Conservation (phyloP, 1,140 invertebrate genomes). For the Agrilus planipennis region DNA sequence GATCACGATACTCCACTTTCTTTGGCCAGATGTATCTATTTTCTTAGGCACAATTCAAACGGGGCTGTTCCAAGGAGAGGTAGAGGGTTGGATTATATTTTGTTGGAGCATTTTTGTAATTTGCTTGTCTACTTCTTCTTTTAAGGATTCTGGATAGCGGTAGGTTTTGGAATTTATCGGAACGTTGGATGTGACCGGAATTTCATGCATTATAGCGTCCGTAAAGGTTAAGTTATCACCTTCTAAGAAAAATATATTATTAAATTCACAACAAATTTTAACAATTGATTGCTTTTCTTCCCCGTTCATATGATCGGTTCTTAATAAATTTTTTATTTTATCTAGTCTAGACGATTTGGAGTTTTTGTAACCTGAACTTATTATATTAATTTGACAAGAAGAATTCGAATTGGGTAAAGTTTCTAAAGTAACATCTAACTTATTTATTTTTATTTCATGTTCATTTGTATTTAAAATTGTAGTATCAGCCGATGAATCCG, state of each 20-base stretch:
- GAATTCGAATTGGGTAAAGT: no score
- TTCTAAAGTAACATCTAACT: no score
- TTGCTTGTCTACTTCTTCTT: conserved; percentile 21
- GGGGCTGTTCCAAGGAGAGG: conserved; percentile 16
- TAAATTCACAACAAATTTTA: conserved; percentile 13
- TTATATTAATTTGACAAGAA: no score
- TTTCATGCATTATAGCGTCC: conserved; percentile 10
- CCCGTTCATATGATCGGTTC: conserved; percentile 11
- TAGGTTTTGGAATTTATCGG: conserved; percentile 19
- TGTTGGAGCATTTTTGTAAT: conserved; percentile 11
- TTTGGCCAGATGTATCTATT: conserved; percentile 16
- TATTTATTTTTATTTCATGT: no score
- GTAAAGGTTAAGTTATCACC: conserved; percentile 11
- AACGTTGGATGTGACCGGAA: background rate
- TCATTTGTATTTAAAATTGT: no score
- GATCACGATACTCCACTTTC: conserved; percentile 28
- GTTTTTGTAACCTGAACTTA: no score
- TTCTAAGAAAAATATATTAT: conserved; percentile 15
- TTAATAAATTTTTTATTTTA: no score
- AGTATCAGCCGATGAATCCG: no score
- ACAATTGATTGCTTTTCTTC: conserved; percentile 15
- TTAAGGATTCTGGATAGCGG: conserved; percentile 18
- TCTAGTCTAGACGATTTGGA: no score
- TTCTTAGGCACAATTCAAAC: conserved; percentile 25
- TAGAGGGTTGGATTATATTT: conserved; percentile 10